phyloP scores from a whole-genome alignment of 1,140 invertebrate species.

The Pomacea maculata region DNA sequence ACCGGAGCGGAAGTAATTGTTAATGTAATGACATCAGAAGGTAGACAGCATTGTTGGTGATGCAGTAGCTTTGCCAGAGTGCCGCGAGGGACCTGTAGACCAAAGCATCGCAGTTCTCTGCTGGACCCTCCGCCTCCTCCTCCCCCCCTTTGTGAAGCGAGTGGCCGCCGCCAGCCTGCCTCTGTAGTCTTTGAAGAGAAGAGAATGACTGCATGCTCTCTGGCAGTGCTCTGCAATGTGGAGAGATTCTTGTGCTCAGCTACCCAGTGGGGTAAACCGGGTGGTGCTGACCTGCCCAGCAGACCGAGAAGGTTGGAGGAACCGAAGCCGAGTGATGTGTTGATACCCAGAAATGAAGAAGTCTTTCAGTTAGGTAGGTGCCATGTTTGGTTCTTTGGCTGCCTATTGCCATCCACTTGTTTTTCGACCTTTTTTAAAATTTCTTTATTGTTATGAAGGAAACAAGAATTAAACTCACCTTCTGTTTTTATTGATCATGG shows the following conservation, averaged over 20 bases:
- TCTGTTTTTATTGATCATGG: neutral
- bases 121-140: neutral
- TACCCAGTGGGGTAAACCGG: conserved; percentile 18
- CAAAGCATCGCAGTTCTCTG: too few relatives aligned
- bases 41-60: too few relatives aligned
- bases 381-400: neutral
- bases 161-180: too few relatives aligned
- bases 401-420: too few relatives aligned
- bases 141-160: neutral
- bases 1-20: too few relatives aligned
- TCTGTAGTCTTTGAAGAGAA: neutral
- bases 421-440: too few relatives aligned
- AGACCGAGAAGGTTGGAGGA: conserved; percentile 1
- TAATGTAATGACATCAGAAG: too few relatives aligned
- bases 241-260: conserved; percentile 23
- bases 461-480: neutral
- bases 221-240: conserved; percentile 26
- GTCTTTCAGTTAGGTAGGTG: neutral
- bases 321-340: conserved; percentile 7
- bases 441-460: neutral
- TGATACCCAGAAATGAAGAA: conserved; percentile 8
- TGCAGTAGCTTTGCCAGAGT: too few relatives aligned
- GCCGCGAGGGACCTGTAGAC: too few relatives aligned
- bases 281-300: neutral
- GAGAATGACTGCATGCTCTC: conserved; percentile 29